A percentile compares a stretch with the other conserved stretches of the same genome.
phyloP scores from a whole-genome alignment of 2,113 vertebrate genomes.

The Cercopithecus mona region DNA sequence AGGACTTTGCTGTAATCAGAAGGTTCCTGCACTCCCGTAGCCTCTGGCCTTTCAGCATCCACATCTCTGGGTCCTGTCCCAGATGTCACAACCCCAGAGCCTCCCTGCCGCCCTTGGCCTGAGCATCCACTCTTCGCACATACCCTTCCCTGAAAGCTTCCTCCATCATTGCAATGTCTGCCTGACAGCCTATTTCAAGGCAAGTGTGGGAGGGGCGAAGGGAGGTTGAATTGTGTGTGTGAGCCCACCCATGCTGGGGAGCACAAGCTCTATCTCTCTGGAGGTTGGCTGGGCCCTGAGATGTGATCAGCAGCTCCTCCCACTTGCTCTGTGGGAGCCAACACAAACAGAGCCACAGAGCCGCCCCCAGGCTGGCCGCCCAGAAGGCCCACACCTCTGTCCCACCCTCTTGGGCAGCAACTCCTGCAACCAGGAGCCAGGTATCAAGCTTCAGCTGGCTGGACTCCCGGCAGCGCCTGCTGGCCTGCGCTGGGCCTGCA shows the following conservation, averaged over 20 bases:
- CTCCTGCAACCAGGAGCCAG: constrained; percentile 33
- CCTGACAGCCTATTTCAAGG: neutral
- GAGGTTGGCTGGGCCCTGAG: neutral
- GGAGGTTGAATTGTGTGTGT: too few relatives aligned
- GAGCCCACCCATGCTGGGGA: neutral
- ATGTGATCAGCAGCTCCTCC: constrained; percentile 41
- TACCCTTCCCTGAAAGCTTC: neutral
- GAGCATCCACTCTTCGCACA: rapidly evolving
- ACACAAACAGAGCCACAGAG: constrained; percentile 34
- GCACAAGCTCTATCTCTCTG: constrained; percentile 4
- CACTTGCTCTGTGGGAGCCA: neutral
- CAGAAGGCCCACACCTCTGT: neutral
- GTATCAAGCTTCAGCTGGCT: constrained; percentile 66
- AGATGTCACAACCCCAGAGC: neutral
- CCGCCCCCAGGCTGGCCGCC: neutral
- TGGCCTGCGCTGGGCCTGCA: neutral
- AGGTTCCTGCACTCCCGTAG: neutral
- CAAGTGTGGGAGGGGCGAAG: neutral
- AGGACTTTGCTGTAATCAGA: neutral
- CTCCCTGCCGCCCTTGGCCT: neutral
- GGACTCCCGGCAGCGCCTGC: constrained; percentile 21
- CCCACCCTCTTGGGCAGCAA: constrained; percentile 52
- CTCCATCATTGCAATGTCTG: neutral
- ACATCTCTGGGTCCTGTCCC: neutral
- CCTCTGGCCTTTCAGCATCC: neutral